These are phyloP conservation scores for Ruditapes philippinarum DNA, from an alignment of 1,140 invertebrate species.

Conservation along the genomic window DNA sequence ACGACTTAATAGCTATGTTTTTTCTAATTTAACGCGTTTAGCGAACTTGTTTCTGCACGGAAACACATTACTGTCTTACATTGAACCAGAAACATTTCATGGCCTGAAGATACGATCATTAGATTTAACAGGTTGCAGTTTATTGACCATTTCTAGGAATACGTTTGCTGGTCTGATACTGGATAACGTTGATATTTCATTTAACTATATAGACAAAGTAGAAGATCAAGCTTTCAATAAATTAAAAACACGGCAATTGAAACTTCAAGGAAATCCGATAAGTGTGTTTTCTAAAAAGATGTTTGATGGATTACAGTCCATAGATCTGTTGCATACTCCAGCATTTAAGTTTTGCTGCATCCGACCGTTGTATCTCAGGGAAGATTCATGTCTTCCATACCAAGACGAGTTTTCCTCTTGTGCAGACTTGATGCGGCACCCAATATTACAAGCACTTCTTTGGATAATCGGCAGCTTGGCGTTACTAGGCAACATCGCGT, in stretches of 20 bases:
- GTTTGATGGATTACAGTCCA: constrained; percentile 57
- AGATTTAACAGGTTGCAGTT: too few species aligned
- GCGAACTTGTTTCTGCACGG: too few species aligned
- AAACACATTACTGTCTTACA: too few species aligned
- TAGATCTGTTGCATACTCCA: constrained; percentile 63
- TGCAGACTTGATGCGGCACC: constrained; percentile 69
- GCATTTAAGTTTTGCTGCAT: constrained; percentile 75
- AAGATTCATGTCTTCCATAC: constrained; percentile 68
- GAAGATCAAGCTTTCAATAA: too few species aligned
- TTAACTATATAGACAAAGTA: too few species aligned
- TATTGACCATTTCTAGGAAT: too few species aligned
- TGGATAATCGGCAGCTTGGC: constrained; percentile 74
- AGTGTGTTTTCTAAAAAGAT: constrained; percentile 50
- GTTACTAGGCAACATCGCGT: constrained; percentile 69
- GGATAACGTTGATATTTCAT: too few species aligned
- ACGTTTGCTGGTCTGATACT: too few species aligned
- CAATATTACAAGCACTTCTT: constrained; percentile 66
- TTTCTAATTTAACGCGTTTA: neutral
- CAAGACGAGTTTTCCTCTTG: constrained; percentile 75
- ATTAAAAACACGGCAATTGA: neutral
- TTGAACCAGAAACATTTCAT: too few species aligned
- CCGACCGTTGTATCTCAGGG: constrained; percentile 39
- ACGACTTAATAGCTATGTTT: neutral
- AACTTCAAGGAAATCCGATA: constrained; percentile 65
- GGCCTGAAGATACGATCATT: too few species aligned